Evolutionary conservation across 2,888 invertebrate genomes (phyloP), one percentile per base, ranked within the genome.

Genomic region (Seira sanloemensis): DNA sequence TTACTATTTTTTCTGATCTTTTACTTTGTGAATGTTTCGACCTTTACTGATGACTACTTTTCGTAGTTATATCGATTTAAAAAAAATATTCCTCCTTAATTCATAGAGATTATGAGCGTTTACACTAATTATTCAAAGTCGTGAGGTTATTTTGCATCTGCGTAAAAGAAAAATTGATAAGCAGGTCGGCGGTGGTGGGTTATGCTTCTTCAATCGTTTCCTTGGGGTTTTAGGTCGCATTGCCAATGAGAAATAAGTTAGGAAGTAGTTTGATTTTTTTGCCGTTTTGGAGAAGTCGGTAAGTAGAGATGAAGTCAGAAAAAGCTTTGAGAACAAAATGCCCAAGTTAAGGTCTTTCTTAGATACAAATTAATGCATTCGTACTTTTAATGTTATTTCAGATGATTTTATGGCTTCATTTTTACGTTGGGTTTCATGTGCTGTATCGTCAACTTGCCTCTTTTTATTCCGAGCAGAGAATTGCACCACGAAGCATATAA

Each of bases 371-470:
- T 37, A 4, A 37, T 37, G n/a, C n/a, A 37, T 37, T 37, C 5
- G 12, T 37, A 37, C 37, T 37, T 37, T 37, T 37, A 37, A 37
- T 37, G 37, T 37, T 12, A 37, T 37, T 37, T 37, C 4, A 37
- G 12, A 37, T 12, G 37, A 37, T 81, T 81, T 76, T 81, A 81
- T 76, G 75, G 81, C 71, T 76, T 81, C 80, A 69, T 71, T 71
- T 54, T 37, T 37, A 12, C 5, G 46, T 66, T 77, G 25, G 58
- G 68, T 80, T 37, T 37, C 37, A 7, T n/a, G n/a, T n/a, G n/a
- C n/a, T n/a, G n/a, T n/a, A n/a, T 37, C 37, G 4, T 80, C 74
- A 80, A 73, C 80, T 80, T 80, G 80, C 73, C 68, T 37, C 74
- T 74, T 37, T 81, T 62, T n/a, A n/a, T n/a, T n/a, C n/a, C n/a